Percentiles rank a stretch among this genome's conserved stretches.
phyloP scores from a whole-genome alignment of 1,140 invertebrate species.

The Trachelipus rathkii region DNA sequence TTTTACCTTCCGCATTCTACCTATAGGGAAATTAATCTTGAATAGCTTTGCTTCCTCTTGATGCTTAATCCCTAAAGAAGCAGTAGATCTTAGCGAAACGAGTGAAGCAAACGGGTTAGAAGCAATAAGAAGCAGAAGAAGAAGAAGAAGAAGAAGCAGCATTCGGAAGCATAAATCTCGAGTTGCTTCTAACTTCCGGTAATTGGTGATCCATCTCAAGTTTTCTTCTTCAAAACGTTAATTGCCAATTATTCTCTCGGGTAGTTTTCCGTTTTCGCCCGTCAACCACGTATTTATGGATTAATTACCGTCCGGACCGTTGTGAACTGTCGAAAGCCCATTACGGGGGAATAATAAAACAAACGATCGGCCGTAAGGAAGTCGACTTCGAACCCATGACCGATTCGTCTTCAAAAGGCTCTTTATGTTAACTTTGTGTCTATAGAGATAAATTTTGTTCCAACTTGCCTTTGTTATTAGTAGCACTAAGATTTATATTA shows the following conservation, averaged over 20 bases:
- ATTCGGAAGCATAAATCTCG: slow-evolving; percentile 38
- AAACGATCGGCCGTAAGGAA: background rate
- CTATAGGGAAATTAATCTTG: no score
- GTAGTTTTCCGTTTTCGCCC: slow-evolving; percentile 36
- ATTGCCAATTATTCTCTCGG: slow-evolving; percentile 42
- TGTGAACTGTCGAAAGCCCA: slow-evolving; percentile 33
- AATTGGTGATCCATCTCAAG: slow-evolving; percentile 41
- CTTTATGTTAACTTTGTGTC: no score
- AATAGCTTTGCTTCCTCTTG: no score
- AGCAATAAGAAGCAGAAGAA: no score
- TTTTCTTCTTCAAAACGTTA: slow-evolving; percentile 35
- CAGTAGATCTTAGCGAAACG: no score
- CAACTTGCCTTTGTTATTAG: no score
- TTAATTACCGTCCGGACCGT: slow-evolving; percentile 34
- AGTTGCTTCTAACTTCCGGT: slow-evolving; percentile 38
- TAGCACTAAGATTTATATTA: no score
- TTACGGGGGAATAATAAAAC: background rate
- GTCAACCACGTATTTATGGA: slow-evolving; percentile 39
- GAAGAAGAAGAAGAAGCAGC: background rate
- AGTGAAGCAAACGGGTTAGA: no score
- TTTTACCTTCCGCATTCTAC: background rate
- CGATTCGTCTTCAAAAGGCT: background rate
- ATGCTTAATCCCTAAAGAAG: no score
- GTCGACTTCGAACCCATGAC: background rate
- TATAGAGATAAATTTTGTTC: no score